These are phyloP conservation scores for Phyto melanocephala DNA, from an alignment of 2,888 invertebrate genomes.

Conservation along the genomic window DNA sequence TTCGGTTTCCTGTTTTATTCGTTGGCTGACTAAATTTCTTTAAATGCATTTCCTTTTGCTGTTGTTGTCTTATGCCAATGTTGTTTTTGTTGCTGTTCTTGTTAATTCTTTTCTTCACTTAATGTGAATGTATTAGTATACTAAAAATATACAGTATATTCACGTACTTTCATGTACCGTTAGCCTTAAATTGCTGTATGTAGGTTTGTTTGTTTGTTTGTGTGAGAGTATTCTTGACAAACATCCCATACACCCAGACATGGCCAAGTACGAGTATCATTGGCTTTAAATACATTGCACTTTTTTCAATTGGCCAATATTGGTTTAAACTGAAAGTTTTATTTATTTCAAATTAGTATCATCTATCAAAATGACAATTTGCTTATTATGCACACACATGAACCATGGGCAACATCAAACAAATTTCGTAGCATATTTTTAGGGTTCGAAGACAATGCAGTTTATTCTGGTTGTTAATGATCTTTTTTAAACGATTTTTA, in stretches of 20 bases:
- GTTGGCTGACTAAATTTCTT: slow-evolving; percentile 21
- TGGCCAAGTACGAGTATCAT: slow-evolving; percentile 37
- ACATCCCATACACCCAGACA: slow-evolving; percentile 3
- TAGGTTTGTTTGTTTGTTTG: neutral
- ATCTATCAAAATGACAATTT: slow-evolving; percentile 50
- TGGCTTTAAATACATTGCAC: slow-evolving; percentile 46
- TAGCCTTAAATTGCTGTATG: neutral
- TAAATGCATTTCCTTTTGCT: slow-evolving; percentile 16
- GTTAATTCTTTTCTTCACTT: neutral
- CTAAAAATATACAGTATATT: neutral
- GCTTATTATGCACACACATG: neutral
- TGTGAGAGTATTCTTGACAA: neutral
- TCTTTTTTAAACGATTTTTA: no score
- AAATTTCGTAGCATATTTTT: neutral
- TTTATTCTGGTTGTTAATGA: no score
- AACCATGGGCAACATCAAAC: neutral
- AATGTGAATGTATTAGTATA: neutral
- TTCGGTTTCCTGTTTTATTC: slow-evolving; percentile 39
- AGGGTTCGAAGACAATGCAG: neutral
- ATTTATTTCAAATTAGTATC: slow-evolving; percentile 51
- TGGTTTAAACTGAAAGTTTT: slow-evolving; percentile 42
- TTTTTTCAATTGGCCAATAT: slow-evolving; percentile 43
- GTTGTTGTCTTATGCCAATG: neutral
- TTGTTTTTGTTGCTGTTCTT: neutral
- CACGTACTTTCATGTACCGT: neutral